These are phyloP conservation scores for Irena cyanogastra DNA, from an alignment of 2,113 vertebrate species.

Conservation along the genomic window DNA sequence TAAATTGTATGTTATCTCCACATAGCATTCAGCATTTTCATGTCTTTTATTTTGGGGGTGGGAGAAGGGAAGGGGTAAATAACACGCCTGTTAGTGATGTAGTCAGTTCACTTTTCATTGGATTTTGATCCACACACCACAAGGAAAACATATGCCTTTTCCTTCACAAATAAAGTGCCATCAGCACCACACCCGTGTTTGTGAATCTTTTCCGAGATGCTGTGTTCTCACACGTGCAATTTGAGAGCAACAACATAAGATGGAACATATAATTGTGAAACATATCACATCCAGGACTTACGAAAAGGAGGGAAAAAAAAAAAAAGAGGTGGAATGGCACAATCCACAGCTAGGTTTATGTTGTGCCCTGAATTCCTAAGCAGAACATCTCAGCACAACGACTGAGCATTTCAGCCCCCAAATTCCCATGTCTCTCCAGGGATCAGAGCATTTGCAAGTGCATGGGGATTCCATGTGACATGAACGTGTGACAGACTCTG, in stretches of 20 bases:
- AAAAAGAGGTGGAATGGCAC: background rate
- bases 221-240: conserved; percentile 38
- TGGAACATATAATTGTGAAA: background rate
- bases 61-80: background rate
- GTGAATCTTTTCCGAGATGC: background rate
- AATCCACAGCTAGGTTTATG: background rate
- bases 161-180: conserved; percentile 19
- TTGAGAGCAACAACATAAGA: conserved; percentile 46
- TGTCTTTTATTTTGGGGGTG: background rate
- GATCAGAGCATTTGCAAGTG: background rate
- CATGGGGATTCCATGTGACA: background rate
- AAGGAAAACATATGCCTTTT: conserved; percentile 49
- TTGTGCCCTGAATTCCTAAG: conserved; percentile 38
- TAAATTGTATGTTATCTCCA: background rate
- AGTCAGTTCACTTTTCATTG: background rate
- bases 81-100: background rate
- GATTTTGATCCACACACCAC: background rate
- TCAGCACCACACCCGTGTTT: background rate
- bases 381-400: background rate
- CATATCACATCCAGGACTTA: conserved; percentile 21
- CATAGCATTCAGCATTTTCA: background rate
- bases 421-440: background rate
- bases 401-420: background rate
- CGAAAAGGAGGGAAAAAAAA: background rate
- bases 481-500: background rate